Evolutionary conservation across 2,113 vertebrate genomes (phyloP), one percentile per base, ranked within the genome.

Genomic region (Corythornis madagascariensis): DNA sequence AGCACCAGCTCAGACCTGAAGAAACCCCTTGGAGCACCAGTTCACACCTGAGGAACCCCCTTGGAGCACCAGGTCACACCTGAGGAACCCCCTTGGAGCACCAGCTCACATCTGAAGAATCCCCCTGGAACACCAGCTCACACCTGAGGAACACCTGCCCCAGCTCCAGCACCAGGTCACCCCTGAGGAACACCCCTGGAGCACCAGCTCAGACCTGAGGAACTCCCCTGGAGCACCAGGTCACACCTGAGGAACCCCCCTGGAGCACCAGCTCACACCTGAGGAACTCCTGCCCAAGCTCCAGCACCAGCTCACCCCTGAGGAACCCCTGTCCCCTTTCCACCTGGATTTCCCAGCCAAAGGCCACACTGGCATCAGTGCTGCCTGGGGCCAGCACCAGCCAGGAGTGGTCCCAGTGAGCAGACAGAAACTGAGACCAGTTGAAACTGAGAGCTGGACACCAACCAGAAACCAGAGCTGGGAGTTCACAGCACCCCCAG

Each of bases 141-240:
- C n/a, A n/a, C n/a, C n/a, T n/a, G n/a, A n/a, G n/a, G n/a, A n/a
- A n/a, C n/a, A 33, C 6, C 4, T n/a, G n/a, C n/a, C n/a, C n/a
- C n/a, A n/a, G n/a, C 69, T 25, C n/a, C 16, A 7, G 4, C 12
- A 8, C 3, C 31, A 19, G 13, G 35, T 17, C n/a, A 52, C 24
- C 2, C 69, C 11, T 2, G 3, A 2, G 0, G 8, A 38, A 38
- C 35, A 9, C 35, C 35, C 35, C 69, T 25, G n/a, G 18, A 7
- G 4, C 12, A 8, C 3, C 31, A 20, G 13, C n/a, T 17, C n/a
- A 52, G 21, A 2, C 69, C 11, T 3, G 3, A 2, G 0, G 25
- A 66, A 5, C n/a, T n/a, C 33, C 55, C 9, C 17, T 18, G 12
- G 10, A 6, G 35, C 35, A 38, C 35, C 35, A 38, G 35, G 9